These are phyloP conservation scores for Netelia fuscicornis DNA, from an alignment of 2,888 invertebrate genomes.

Conservation along the genomic window DNA sequence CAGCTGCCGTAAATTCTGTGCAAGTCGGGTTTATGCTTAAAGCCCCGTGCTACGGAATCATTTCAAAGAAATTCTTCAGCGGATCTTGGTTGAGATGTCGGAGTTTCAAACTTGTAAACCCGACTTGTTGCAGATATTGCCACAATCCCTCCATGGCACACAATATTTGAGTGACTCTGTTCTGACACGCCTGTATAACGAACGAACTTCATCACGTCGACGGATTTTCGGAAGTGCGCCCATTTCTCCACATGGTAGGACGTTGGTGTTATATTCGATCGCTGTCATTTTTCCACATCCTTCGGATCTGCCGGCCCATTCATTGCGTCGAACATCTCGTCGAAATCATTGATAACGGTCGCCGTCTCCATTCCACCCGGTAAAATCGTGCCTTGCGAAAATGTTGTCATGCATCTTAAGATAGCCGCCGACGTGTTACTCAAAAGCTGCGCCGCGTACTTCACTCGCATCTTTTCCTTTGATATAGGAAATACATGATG, in stretches of 20 bases:
- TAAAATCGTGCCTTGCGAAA: background rate
- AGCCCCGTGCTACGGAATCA: background rate
- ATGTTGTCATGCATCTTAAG: background rate
- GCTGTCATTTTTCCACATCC: background rate
- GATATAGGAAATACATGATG: slow-evolving; percentile 34
- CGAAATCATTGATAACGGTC: background rate
- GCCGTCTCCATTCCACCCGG: slow-evolving; percentile 20
- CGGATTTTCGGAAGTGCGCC: background rate
- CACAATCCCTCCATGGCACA: slow-evolving; percentile 26
- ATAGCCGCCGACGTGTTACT: slow-evolving; percentile 20
- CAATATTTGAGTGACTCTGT: slow-evolving; percentile 10
- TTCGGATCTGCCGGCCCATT: no score
- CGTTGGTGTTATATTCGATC: background rate
- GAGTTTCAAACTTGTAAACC: slow-evolving; percentile 14
- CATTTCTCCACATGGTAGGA: slow-evolving; percentile 26
- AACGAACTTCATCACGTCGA: slow-evolving; percentile 21
- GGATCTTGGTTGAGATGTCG: slow-evolving; percentile 28
- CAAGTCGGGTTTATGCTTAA: background rate
- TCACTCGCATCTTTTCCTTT: slow-evolving; percentile 50
- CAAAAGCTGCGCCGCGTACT: slow-evolving; percentile 29
- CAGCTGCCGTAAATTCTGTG: background rate
- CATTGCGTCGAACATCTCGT: slow-evolving; percentile 46
- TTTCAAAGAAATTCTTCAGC: slow-evolving; percentile 23
- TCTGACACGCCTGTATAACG: background rate
- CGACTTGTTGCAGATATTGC: slow-evolving; percentile 9